Evolutionary conservation across 2,113 vertebrate species (phyloP).

Genomic region (Strix aluco): DNA sequence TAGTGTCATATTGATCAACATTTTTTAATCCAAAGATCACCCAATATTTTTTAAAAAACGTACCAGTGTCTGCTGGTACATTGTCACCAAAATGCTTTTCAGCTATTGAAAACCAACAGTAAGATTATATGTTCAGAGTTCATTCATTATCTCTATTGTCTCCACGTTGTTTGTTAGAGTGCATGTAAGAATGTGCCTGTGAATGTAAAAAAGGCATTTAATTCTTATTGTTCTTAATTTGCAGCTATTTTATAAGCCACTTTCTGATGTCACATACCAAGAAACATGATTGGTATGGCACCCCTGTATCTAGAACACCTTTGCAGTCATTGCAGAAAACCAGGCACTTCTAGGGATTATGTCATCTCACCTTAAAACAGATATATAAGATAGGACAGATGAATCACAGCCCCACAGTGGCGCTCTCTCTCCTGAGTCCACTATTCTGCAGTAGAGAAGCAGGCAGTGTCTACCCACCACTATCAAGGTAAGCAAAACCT

Average conservation of each 20-base stretch:
- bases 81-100: background rate
- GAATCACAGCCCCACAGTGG: background rate
- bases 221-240: background rate
- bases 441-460: background rate
- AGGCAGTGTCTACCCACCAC: background rate
- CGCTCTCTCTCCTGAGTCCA: background rate
- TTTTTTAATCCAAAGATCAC: background rate
- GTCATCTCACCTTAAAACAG: background rate
- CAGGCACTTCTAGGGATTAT: background rate
- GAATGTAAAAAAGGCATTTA: background rate
- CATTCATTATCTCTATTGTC: background rate
- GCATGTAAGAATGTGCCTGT: background rate
- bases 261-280: background rate
- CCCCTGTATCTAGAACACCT: background rate
- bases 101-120: background rate
- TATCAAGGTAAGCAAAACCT: background rate
- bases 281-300: background rate
- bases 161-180: background rate
- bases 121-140: background rate
- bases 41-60: background rate
- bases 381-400: too few relatives aligned
- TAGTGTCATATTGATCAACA: slow-evolving; percentile 24
- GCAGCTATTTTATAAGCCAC: background rate
- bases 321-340: background rate
- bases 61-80: background rate